These are phyloP conservation scores for Notospermus geniculatus DNA, from an alignment of 1,140 invertebrate species.

Conservation along the genomic window DNA sequence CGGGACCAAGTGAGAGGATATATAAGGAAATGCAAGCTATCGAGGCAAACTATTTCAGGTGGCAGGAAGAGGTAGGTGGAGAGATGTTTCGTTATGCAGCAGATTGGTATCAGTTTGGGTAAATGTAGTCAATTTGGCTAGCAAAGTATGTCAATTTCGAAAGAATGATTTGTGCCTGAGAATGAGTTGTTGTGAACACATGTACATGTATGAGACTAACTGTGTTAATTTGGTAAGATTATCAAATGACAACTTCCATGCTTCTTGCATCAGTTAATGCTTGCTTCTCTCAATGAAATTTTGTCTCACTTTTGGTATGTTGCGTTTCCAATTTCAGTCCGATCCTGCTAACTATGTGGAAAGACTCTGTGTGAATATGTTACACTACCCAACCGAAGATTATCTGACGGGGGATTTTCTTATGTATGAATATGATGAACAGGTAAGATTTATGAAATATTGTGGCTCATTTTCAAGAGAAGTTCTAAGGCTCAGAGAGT, in stretches of 20 bases:
- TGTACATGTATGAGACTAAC: too few species aligned
- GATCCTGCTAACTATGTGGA: constrained; percentile 76
- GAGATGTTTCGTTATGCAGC: too few species aligned
- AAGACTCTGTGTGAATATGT: constrained; percentile 74
- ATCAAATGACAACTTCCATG: neutral
- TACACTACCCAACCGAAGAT: constrained; percentile 72
- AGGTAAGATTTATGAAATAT: constrained; percentile 31
- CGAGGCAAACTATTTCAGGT: constrained; percentile 47
- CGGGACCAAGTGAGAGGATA: constrained; percentile 33
- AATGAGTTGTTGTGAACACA: too few species aligned
- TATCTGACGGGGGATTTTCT: constrained; percentile 58
- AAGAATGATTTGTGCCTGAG: too few species aligned
- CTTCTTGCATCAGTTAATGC: neutral
- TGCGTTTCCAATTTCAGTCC: constrained; percentile 58
- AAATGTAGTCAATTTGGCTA: too few species aligned
- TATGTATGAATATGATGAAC: constrained; percentile 34
- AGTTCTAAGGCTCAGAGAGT: too few species aligned
- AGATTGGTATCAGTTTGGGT: too few species aligned
- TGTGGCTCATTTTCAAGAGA: too few species aligned
- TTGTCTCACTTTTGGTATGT: constrained; percentile 12
- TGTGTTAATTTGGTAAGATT: too few species aligned
- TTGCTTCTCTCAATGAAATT: neutral
- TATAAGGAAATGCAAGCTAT: constrained; percentile 46
- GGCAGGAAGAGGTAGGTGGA: constrained; percentile 45
- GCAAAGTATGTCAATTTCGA: too few species aligned